phyloP scores from a whole-genome alignment of 1,140 invertebrate genomes.

The Oreohelix idahoensis region DNA sequence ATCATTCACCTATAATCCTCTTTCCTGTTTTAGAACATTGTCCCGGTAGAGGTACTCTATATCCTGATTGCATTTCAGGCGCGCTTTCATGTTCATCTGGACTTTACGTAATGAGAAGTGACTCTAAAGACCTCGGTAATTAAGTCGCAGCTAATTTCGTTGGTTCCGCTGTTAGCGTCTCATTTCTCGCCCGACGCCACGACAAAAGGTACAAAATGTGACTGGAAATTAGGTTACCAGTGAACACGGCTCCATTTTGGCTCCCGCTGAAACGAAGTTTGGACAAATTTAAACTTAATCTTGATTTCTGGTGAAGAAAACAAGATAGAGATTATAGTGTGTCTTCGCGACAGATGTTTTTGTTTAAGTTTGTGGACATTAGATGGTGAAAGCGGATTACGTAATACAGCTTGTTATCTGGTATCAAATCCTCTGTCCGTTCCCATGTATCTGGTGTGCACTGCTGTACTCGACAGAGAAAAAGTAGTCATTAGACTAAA shows the following conservation, averaged over 20 bases:
- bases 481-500: neutral
- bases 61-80: neutral
- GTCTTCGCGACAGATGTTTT: neutral
- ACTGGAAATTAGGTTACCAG: slow-evolving; percentile 7
- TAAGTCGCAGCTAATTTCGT: slow-evolving; percentile 8
- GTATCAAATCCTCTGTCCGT: neutral
- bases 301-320: neutral
- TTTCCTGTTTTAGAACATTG: too few relatives aligned
- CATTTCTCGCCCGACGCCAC: neutral
- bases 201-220: neutral
- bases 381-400: neutral
- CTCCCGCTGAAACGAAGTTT: neutral
- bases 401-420: neutral
- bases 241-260: neutral
- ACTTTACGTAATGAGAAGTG: slow-evolving; percentile 14
- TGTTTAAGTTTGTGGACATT: neutral
- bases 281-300: slow-evolving; percentile 4
- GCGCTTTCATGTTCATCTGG: neutral
- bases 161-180: neutral
- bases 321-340: neutral
- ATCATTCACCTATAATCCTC: too few relatives aligned
- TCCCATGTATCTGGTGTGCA: neutral
- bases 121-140: slow-evolving; percentile 1
- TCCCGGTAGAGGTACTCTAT: neutral
- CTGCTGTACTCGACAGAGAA: neutral